These are phyloP conservation scores for Arenaria interpres DNA, from an alignment of 2,113 vertebrate genomes.

Conservation along the genomic window DNA sequence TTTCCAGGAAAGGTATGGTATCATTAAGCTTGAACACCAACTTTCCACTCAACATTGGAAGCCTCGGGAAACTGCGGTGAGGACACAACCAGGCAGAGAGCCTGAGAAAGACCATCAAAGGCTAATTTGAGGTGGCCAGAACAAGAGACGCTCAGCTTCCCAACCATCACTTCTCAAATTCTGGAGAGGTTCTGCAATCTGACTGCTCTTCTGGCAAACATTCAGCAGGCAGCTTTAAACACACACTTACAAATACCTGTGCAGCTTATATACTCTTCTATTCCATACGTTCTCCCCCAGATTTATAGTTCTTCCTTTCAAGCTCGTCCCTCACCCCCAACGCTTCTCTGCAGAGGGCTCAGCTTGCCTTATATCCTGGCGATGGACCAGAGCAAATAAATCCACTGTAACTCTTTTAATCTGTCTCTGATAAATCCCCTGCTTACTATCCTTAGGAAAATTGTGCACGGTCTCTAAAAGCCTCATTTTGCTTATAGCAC, in stretches of 20 bases:
- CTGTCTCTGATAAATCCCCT: constrained; percentile 44
- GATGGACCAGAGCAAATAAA: constrained; percentile 42
- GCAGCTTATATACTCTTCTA: not conserved
- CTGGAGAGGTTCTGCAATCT: not conserved
- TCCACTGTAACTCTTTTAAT: constrained; percentile 51
- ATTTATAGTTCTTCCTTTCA: not conserved
- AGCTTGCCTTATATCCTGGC: constrained; percentile 5
- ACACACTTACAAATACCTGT: not conserved
- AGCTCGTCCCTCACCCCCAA: not conserved
- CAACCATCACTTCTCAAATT: not conserved
- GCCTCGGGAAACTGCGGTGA: not conserved
- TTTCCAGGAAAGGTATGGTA: not conserved
- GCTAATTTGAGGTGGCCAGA: not conserved
- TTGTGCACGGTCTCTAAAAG: constrained; percentile 32
- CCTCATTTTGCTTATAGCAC: constrained; percentile 40
- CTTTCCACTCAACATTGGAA: not conserved
- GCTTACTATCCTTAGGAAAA: constrained; percentile 51
- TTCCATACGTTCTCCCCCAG: not conserved
- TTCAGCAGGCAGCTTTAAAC: not conserved
- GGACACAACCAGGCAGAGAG: not conserved
- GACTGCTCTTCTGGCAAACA: not conserved
- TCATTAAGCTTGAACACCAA: not conserved
- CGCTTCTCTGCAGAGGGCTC: not conserved
- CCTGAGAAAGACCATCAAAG: not conserved
- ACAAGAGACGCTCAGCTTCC: not conserved